These are phyloP conservation scores for Trididemnum miniatum DNA, from an alignment of 23 tunicate genomes.

Conservation along the genomic window DNA sequence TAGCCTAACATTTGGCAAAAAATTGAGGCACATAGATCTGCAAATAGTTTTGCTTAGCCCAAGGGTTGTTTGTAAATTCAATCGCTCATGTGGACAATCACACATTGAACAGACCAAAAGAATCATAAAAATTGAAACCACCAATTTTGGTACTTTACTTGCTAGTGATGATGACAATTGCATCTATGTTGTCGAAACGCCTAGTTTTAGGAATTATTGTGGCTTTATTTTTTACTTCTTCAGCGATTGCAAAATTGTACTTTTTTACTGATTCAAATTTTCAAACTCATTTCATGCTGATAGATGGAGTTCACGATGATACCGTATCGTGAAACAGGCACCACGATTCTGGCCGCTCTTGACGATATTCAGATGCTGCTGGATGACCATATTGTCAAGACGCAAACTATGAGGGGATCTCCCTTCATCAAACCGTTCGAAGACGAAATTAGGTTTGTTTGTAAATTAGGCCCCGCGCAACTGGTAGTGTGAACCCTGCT, in stretches of 20 bases:
- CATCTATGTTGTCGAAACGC: background rate
- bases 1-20: background rate
- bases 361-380: constrained; percentile 98
- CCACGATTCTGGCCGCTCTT: constrained; percentile 83
- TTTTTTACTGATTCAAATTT: no score
- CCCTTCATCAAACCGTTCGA: constrained; percentile 98
- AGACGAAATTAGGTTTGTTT: constrained; percentile 69
- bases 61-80: no score
- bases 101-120: no score
- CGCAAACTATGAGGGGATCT: constrained; percentile 97
- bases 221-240: background rate
- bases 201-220: background rate
- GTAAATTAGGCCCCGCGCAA: no score
- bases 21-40: no score
- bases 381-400: constrained; percentile 98
- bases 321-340: constrained; percentile 98
- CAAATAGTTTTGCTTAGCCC: no score
- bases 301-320: constrained; percentile 95
- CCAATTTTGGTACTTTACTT: no score
- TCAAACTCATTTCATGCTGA: no score
- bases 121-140: no score
- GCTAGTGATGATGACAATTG: background rate
- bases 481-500: no score
- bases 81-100: no score
- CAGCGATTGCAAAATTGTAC: no score